Conservation (phyloP, 2,797 vertebrate genomes). For the Scolopax rusticola region DNA sequence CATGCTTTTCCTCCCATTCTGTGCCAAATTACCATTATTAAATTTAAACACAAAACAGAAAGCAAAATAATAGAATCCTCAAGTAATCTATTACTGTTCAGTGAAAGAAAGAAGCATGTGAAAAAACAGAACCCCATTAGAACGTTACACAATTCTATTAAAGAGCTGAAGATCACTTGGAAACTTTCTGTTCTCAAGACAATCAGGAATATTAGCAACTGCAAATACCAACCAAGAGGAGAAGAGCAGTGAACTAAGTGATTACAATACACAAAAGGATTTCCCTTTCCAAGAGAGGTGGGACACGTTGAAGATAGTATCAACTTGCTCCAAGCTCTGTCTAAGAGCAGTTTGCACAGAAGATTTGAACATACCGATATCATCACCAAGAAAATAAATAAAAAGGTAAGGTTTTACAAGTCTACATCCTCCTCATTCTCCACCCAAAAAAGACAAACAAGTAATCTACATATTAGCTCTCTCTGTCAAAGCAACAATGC, state of each 20-base stretch:
- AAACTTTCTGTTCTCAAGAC: neutral
- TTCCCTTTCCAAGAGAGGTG: neutral
- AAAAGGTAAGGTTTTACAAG: neutral
- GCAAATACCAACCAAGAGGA: neutral
- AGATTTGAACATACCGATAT: neutral
- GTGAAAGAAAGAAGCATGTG: neutral
- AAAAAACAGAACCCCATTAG: neutral
- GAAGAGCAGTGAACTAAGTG: neutral
- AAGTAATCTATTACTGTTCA: neutral
- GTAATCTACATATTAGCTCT: neutral
- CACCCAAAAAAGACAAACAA: neutral
- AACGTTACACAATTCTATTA: neutral
- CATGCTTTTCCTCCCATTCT: neutral
- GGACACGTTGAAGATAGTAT: neutral
- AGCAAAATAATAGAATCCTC: neutral
- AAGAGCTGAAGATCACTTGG: neutral
- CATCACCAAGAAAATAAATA: neutral
- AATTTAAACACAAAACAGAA: neutral
- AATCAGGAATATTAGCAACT: neutral
- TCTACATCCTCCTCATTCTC: neutral
- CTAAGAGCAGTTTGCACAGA: neutral
- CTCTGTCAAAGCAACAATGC: neutral
- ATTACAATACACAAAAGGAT: neutral
- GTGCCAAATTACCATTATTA: neutral
- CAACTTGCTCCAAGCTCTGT: too few species aligned